Evolutionary conservation across 2,797 vertebrate species (phyloP).

Genomic region (Aplochiton taeniatus): DNA sequence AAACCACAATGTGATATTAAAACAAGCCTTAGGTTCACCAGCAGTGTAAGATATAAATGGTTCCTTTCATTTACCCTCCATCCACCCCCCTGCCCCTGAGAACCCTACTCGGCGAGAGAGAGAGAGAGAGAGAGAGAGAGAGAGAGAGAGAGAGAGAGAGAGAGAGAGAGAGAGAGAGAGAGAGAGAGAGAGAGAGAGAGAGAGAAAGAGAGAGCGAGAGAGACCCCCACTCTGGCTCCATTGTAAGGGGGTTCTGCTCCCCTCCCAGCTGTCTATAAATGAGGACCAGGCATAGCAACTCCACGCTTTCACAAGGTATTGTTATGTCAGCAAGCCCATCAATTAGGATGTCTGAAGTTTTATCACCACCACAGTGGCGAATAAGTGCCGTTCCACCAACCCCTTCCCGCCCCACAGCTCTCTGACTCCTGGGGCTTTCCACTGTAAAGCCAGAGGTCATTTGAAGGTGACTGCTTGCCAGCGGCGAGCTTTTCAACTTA

Average conservation of each 20-base stretch:
- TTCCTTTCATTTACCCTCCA: constrained; percentile 72
- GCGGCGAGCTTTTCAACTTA: constrained; percentile 82
- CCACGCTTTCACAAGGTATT: constrained; percentile 95
- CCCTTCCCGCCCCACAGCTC: constrained; percentile 76
- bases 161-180: no score
- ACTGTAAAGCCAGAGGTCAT: constrained; percentile 86
- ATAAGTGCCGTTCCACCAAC: constrained; percentile 93
- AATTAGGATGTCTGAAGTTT: constrained; percentile 99
- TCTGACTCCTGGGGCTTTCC: constrained; percentile 84
- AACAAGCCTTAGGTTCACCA: constrained; percentile 69
- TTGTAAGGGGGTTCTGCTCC: constrained; percentile 80
- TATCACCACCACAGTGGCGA: constrained; percentile 95
- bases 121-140: no score
- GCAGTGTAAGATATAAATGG: constrained; percentile 68
- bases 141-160: constrained; percentile 39
- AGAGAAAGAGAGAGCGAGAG: no score
- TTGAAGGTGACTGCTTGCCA: constrained; percentile 91
- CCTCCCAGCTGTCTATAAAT: constrained; percentile 97
- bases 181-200: no score
- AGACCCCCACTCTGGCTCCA: constrained; percentile 71
- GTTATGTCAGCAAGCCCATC: constrained; percentile 99
- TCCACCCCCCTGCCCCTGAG: constrained; percentile 33
- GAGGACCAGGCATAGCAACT: constrained; percentile 95
- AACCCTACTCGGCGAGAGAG: constrained; percentile 29
- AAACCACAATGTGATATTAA: constrained; percentile 59